Evolutionary conservation across 2,797 vertebrate genomes (phyloP).

Genomic region (Botia kubotai): DNA sequence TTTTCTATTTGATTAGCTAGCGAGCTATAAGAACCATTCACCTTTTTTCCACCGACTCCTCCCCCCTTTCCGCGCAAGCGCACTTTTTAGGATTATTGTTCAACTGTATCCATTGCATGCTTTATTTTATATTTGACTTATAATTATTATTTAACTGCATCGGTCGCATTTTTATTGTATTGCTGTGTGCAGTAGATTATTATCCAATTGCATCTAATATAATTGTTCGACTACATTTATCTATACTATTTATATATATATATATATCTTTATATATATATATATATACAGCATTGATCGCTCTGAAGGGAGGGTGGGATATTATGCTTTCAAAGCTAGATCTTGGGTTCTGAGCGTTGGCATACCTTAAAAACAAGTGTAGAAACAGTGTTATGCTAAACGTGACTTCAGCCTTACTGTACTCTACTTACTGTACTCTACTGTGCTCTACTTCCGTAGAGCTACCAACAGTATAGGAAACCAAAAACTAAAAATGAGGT

Average conservation of each 20-base stretch:
- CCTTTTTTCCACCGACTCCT: conserved; percentile 56
- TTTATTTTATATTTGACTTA: not conserved
- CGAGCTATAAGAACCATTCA: conserved; percentile 58
- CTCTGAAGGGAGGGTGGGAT: too few relatives aligned
- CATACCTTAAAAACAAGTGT: not conserved
- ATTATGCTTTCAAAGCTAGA: too few relatives aligned
- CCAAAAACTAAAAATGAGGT: too few relatives aligned
- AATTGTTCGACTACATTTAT: not conserved
- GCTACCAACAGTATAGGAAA: too few relatives aligned
- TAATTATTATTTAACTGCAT: not conserved
- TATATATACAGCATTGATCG: too few relatives aligned
- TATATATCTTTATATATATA: too few relatives aligned
- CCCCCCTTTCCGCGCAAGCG: conserved; percentile 61
- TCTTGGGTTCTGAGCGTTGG: too few relatives aligned
- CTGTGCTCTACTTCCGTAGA: not conserved
- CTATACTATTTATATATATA: too few relatives aligned
- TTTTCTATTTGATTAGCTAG: conserved; percentile 53
- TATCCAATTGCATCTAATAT: not conserved
- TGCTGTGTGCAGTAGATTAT: not conserved
- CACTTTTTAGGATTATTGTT: conserved; percentile 14
- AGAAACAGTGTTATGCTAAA: conserved; percentile 9
- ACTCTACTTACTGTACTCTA: too few relatives aligned
- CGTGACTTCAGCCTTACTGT: not conserved
- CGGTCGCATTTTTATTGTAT: not conserved
- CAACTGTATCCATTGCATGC: not conserved